Percentiles rank a stretch among this genome's conserved stretches.
Evolutionary conservation across 2,113 vertebrate genomes (phyloP).

Genomic region (Emydura subglobosa): DNA sequence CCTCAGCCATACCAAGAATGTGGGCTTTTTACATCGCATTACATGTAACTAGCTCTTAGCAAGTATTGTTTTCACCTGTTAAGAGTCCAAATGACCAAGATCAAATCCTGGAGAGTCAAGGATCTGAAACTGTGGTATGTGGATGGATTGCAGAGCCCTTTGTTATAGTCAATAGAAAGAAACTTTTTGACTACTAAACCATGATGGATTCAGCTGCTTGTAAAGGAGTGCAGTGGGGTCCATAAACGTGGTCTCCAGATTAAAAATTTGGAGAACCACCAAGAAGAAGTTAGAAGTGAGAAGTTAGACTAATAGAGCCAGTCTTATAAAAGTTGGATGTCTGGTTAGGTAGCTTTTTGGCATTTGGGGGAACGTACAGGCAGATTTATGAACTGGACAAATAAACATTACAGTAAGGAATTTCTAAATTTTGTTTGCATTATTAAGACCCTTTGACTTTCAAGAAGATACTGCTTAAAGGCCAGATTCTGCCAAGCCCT

Average conservation of each 20-base stretch:
- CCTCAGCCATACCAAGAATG: background rate
- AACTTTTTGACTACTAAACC: constrained; percentile 8
- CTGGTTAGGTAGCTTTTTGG: constrained; percentile 71
- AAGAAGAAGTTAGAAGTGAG: background rate
- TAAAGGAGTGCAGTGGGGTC: constrained; percentile 22
- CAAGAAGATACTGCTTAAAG: constrained; percentile 41
- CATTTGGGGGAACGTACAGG: constrained; percentile 20
- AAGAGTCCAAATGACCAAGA: constrained; percentile 11
- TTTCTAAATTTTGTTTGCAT: constrained; percentile 51
- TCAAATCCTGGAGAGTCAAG: background rate
- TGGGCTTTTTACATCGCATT: background rate
- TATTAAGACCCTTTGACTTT: constrained; percentile 45
- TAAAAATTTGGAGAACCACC: constrained; percentile 63
- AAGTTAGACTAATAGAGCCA: constrained; percentile 67
- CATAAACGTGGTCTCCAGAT: constrained; percentile 57
- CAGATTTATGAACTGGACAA: background rate
- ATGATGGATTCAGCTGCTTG: constrained; percentile 9
- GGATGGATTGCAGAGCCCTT: background rate
- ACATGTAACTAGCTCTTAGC: constrained; percentile 23
- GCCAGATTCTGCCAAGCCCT: constrained; percentile 3
- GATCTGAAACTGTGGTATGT: constrained; percentile 26
- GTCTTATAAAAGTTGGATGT: constrained; percentile 68
- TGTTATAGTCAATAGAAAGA: constrained; percentile 48
- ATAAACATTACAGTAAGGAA: constrained; percentile 24
- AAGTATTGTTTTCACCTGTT: constrained; percentile 4